Base-by-base conservation (phyloP, 2,113 vertebrate species). In the Poeciliopsis prolifica region DNA sequence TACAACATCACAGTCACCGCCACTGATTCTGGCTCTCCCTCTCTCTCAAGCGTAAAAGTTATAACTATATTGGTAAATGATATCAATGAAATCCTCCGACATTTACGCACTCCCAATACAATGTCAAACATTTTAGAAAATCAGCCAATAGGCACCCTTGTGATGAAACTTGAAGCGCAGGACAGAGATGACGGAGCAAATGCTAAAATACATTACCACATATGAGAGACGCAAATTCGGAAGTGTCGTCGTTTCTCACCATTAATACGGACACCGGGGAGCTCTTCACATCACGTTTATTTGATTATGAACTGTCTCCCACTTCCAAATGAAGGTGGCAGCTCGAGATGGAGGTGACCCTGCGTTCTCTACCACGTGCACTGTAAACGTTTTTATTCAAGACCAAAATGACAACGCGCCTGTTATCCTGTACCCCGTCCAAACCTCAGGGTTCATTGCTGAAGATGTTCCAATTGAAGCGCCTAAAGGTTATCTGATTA, bases 401-500 rank as follows among this genome's bases (percentile, higher is more conserved):
- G 91, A 96, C 95, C 0, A 91, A 91, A 1, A 94, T 51, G 88
- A 94, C 75, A 91, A 94, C 37, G 12, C 76, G 37, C 88, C 94
- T 7, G 82, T 87, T 9, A 80, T 94, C 29, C 65, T 94, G 0
- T 91, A 93, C 37, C 93, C 93, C 2, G 86, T 90, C 15, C 92
- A 92, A 73, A 88, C 65, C 22, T 30, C 68, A 2, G 86, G 80
- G n/a, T 93, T 91, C 2, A 87, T 93, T 0, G 89, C 93, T 5
- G 95, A 95, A 68, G 92, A 93, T 10, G 82, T 95, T 2, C 93
- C 95, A 13, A 70, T 77, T 7, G 93, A 94, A 22, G 93, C 95
- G 7, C 95, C 96, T 0, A 89, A 89, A 0, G 94, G 95, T 2
- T 95, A 95, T 60, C 84, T 96, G 61, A 93, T 96, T 3, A 94